Evolutionary conservation across 2,888 invertebrate species (phyloP), one percentile per base, ranked within the genome.

Genomic region (Rhopalosiphum nymphaeae): DNA sequence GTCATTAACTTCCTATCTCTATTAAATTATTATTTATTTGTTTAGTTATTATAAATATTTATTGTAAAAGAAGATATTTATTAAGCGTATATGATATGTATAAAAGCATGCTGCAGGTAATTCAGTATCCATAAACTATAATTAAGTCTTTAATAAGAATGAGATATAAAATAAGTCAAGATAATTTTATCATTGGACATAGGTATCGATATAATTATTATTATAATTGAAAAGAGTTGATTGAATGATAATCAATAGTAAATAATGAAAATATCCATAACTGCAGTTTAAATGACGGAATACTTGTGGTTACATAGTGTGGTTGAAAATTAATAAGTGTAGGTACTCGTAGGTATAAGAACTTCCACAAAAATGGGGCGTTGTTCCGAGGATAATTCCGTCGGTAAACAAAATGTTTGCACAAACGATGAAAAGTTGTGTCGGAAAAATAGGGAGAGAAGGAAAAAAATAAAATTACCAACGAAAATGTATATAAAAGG

Each of bases 371-470:
- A 25, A 56, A 44, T 21, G 42, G 42, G 42, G 36, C 29, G 49
- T 36, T 84, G 84, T 42, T 26, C 42, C 3, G 67, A 49, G 53
- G 49, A 67, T 78, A 53, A 49, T 92, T 87, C 44, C 49, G 49
- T 61, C 42, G 67, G 92, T 53, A 88, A 88, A 88, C 92, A 92
- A 92, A 67, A 88, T 92, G 87, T 92, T 91, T 46, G 85, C 36
- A 46, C 87, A 67, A 44, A 46, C 67, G 88, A n/a, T 56, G 92
- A 93, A 88, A 89, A 89, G 89, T 89, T 78, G 78, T 5, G 26
- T 42, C 89, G 88, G 53, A 9, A 5, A 21, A 36, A 25, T 26
- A 49, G 29, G 44, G 29, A 26, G 61, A 36, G 42, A 46, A 88
- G 21, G 16, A 36, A 87, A 78, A 85, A 87, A 88, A 49, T 21